Base-by-base conservation (phyloP, 2,888 invertebrate genomes). In the Drosophila parthenogenetica region DNA sequence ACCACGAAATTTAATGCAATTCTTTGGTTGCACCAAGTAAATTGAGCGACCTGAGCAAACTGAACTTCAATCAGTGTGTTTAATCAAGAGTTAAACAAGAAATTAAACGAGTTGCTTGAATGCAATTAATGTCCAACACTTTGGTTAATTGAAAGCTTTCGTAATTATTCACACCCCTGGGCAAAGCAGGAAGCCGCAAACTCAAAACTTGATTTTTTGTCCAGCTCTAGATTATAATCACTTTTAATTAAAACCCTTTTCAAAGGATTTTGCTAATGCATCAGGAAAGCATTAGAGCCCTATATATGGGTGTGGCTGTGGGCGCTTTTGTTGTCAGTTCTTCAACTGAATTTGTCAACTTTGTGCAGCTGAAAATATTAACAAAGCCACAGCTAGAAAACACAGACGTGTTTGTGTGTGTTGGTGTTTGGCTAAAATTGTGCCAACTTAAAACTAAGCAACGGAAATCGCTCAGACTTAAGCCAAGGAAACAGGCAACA, bases 1-100 rank as follows among this genome's bases (percentile, higher is more conserved):
- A 72, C 78, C 78, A 66, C 82, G 73, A 71, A 49, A 55, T 77
- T 72, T 81, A 80, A 76, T 80, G 73, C 58, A 69, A 82, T 82
- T 78, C 70, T 69, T 63, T 25, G 79, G 61, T 53, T 63, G 68
- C 69, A 59, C 71, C 62, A 57, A 59, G 67, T 62, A 65, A 54
- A 67, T 77, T 66, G 61, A 60, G 45, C 22, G 22, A 46, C 50
- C 65, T 74, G 35, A 11, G 32, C 29, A 13, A 14, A 19, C n/a
- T 59, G 63, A 61, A 32, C 50, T 64, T 68, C 49, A 72, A 75
- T 72, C 75, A 61, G 64, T 53, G 68, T 68, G 63, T 43, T 71
- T 45, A 73, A 59, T 68, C 42, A 68, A 55, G 49, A 50, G 58
- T 61, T 59, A 69, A 75, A 55, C 29, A 45, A 40, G 49, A 46